Conservation (phyloP, 2,888 invertebrate species). For the Athetis lepigone region DNA sequence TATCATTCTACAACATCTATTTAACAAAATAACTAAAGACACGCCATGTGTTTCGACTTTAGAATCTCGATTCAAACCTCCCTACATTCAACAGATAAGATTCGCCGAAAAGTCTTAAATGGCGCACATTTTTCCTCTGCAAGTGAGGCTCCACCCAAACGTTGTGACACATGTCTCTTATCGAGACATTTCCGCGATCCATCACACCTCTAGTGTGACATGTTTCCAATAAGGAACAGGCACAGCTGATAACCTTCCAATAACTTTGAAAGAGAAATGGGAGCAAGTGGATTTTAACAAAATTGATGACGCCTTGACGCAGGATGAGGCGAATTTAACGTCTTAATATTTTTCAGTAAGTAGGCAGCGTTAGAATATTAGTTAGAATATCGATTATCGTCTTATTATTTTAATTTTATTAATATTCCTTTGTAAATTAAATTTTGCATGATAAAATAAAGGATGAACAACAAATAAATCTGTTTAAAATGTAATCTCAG, state of each 20-base stretch:
- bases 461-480: too few species aligned
- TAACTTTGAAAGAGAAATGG: constrained; percentile 59
- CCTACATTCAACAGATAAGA: constrained; percentile 14
- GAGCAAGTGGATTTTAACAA: constrained; percentile 56
- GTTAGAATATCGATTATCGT: too few species aligned
- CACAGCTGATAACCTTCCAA: constrained; percentile 60
- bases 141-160: constrained; percentile 45
- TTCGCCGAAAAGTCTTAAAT: constrained; percentile 9
- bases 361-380: too few species aligned
- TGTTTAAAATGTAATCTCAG: too few species aligned
- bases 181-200: constrained; percentile 71
- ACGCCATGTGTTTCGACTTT: too few species aligned
- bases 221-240: constrained; percentile 71
- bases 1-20: constrained; percentile 15
- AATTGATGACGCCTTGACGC: constrained; percentile 52
- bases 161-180: constrained; percentile 68
- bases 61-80: too few species aligned
- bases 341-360: constrained; percentile 30
- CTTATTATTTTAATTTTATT: too few species aligned
- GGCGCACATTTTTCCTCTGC: constrained; percentile 20
- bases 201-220: constrained; percentile 70
- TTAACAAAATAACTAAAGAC: constrained; percentile 27
- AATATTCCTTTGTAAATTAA: too few species aligned
- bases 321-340: constrained; percentile 39
- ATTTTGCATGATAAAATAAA: too few species aligned